Evolutionary conservation across 2,888 invertebrate genomes (phyloP).

Genomic region (Horisme vitalbata): DNA sequence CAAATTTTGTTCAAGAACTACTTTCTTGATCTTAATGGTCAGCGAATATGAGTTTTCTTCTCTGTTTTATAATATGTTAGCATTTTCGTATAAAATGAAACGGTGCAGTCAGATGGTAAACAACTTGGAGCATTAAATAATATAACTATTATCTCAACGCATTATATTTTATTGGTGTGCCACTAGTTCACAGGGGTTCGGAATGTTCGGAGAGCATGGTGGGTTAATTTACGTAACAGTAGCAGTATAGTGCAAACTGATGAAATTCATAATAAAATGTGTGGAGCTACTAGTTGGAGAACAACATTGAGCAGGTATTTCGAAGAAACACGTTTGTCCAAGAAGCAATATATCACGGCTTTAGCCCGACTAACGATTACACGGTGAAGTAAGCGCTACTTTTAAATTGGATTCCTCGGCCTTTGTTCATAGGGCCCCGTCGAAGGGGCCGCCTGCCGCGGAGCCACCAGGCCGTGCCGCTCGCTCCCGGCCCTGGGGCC

Average conservation of each 20-base stretch:
- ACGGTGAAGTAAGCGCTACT: slow-evolving; percentile 56
- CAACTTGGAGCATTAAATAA: neutral
- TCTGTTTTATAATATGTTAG: slow-evolving; percentile 1
- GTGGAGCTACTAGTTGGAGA: neutral
- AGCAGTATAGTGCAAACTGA: too few species aligned
- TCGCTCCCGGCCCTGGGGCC: neutral
- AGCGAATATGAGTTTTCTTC: slow-evolving; percentile 4
- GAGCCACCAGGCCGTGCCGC: neutral
- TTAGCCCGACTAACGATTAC: slow-evolving; percentile 47
- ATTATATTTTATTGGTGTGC: too few species aligned
- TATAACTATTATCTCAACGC: too few species aligned
- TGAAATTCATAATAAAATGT: neutral
- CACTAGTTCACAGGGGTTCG: too few species aligned
- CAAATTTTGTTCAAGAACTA: slow-evolving; percentile 25
- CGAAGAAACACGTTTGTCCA: neutral
- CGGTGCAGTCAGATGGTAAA: neutral
- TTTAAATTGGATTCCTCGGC: slow-evolving; percentile 59
- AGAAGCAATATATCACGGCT: slow-evolving; percentile 23
- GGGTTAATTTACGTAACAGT: too few species aligned
- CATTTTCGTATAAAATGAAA: neutral
- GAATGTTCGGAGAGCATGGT: too few species aligned
- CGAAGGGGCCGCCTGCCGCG: neutral
- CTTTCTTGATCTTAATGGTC: slow-evolving; percentile 17
- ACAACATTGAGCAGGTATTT: neutral
- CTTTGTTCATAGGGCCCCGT: slow-evolving; percentile 14